Conservation (phyloP, 1,140 invertebrate species). For the Plutomurus gul region DNA sequence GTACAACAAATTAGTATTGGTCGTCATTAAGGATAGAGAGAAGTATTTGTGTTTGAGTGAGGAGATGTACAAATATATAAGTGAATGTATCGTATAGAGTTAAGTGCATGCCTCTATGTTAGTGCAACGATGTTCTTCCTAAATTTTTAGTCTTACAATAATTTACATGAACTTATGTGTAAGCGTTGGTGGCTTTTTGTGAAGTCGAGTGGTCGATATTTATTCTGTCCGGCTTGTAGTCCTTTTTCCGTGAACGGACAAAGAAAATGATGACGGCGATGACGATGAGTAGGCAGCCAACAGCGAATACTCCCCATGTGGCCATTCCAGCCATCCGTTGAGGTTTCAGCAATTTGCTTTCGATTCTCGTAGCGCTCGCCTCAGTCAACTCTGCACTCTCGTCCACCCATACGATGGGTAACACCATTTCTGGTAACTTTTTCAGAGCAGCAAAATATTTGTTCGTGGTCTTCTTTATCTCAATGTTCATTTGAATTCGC, state of each 20-base stretch:
- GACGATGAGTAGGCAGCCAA: slow-evolving; percentile 29
- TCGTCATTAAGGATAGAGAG: too few relatives aligned
- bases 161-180: too few relatives aligned
- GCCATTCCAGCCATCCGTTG: slow-evolving; percentile 19
- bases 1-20: too few relatives aligned
- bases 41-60: too few relatives aligned
- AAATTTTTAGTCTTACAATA: too few relatives aligned
- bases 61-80: too few relatives aligned
- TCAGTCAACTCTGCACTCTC: slow-evolving; percentile 38
- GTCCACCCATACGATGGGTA: slow-evolving; percentile 42
- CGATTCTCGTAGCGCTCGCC: slow-evolving; percentile 26
- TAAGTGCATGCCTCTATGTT: too few relatives aligned
- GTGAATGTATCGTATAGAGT: too few relatives aligned
- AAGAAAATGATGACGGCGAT: slow-evolving; percentile 1
- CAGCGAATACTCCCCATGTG: slow-evolving; percentile 34
- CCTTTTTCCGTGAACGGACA: neutral
- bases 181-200: too few relatives aligned
- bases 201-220: too few relatives aligned
- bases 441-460: slow-evolving; percentile 20
- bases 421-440: slow-evolving; percentile 5
- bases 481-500: slow-evolving; percentile 42
- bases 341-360: slow-evolving; percentile 36
- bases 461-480: slow-evolving; percentile 10
- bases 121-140: too few relatives aligned
- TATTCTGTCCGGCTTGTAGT: neutral